Evolutionary conservation across 64 coral and sea anemone species (phyloP).

Genomic region (Porites lutea): DNA sequence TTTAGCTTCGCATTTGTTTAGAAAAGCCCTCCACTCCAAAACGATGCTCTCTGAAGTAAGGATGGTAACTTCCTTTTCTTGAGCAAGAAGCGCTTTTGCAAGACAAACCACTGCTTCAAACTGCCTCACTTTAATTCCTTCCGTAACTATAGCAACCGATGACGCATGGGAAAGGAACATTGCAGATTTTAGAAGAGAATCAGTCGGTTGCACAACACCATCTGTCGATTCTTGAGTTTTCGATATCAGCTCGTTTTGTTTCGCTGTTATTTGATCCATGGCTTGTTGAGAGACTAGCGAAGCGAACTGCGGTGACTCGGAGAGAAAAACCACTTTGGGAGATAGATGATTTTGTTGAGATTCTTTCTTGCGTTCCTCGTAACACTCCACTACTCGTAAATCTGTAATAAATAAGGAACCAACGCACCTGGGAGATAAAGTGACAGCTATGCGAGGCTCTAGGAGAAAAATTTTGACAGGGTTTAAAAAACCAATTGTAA

Average conservation of each 20-base stretch:
- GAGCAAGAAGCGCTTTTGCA: constrained; percentile 12
- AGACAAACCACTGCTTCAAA: not conserved
- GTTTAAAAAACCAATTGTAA: not conserved
- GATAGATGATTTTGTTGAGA: not conserved
- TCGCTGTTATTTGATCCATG: not conserved
- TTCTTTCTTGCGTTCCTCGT: not conserved
- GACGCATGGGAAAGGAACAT: not conserved
- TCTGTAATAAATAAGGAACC: constrained; percentile 5
- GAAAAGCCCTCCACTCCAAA: not conserved
- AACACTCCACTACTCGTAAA: not conserved
- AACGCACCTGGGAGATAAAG: not conserved
- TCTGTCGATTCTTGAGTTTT: not conserved
- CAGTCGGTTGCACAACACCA: not conserved
- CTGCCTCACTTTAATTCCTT: not conserved
- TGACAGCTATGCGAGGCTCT: constrained; percentile 7
- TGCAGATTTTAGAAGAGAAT: not conserved
- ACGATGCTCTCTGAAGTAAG: not conserved
- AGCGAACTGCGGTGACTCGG: constrained; percentile 4
- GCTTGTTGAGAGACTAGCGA: constrained; percentile 7
- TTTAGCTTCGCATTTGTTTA: not conserved
- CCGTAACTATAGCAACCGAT: constrained; percentile 4
- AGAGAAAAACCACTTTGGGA: constrained; percentile 19
- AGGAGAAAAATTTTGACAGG: not conserved
- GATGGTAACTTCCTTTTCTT: constrained; percentile 7
- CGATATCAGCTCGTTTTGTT: not conserved